Percentiles rank a stretch among this genome's conserved stretches.
phyloP scores from a whole-genome alignment of 2,888 invertebrate genomes.

The Heliconius charithonia region DNA sequence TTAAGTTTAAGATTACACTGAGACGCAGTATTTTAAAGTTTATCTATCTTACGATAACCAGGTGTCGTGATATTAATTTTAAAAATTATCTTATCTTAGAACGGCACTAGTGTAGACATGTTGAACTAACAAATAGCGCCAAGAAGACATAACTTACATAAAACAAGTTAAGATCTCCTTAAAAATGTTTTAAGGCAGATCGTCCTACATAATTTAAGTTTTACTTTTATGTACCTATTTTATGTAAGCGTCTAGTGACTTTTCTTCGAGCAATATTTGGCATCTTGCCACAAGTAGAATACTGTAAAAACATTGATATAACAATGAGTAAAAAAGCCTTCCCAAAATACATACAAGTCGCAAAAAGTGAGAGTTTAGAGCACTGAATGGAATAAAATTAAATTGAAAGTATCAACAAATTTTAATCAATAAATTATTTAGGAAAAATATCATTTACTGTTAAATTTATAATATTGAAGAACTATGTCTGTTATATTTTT shows the following conservation, averaged over 20 bases:
- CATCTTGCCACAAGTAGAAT: conserved; percentile 50
- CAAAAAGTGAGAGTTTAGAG: conserved; percentile 32
- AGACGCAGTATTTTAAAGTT: conserved; percentile 56
- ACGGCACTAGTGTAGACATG: conserved; percentile 63
- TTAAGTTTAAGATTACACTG: conserved; percentile 66
- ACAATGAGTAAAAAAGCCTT: conserved; percentile 35
- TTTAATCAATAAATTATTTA: neutral
- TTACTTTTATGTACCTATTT: conserved; percentile 28
- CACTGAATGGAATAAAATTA: neutral
- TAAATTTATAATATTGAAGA: conserved; percentile 11
- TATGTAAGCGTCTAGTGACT: conserved; percentile 46
- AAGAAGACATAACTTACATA: conserved; percentile 27
- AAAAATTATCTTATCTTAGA: conserved; percentile 73
- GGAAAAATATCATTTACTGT: neutral
- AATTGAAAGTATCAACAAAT: neutral
- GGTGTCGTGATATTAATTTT: conserved; percentile 67
- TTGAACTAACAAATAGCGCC: conserved; percentile 59
- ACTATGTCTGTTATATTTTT: conserved; percentile 40
- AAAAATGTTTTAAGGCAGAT: conserved; percentile 30
- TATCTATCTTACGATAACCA: conserved; percentile 66
- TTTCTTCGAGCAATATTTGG: conserved; percentile 51
- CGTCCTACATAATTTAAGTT: conserved; percentile 33
- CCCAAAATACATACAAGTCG: conserved; percentile 33
- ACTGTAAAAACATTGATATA: conserved; percentile 40
- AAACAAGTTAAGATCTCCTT: conserved; percentile 21